Evolutionary conservation across 1,140 invertebrate genomes (phyloP).

Genomic region (Danaus melanippus): DNA sequence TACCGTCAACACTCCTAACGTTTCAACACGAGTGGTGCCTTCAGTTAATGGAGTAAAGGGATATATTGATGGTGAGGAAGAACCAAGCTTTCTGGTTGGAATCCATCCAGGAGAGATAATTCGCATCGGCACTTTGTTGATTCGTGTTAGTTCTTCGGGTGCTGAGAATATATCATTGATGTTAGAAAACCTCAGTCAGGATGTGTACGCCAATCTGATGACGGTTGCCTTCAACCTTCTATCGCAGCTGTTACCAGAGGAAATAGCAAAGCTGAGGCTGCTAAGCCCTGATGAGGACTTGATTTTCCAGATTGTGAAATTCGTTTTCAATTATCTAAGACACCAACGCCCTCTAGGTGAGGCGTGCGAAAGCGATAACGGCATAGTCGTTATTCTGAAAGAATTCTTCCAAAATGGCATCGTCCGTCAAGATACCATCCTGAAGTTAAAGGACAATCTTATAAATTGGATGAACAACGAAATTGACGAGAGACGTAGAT

Average conservation of each 20-base stretch:
- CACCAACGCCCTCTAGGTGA: conserved; percentile 50
- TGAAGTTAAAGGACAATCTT: conserved; percentile 41
- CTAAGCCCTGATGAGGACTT: conserved; percentile 57
- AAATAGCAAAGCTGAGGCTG: conserved; percentile 44
- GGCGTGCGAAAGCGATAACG: conserved; percentile 38
- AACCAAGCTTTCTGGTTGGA: conserved; percentile 35
- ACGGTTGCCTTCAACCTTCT: conserved; percentile 51
- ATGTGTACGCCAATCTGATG: conserved; percentile 51
- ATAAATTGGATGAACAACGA: conserved; percentile 38
- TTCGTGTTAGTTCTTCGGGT: conserved; percentile 44
- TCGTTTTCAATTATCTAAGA: conserved; percentile 60
- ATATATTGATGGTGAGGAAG: conserved; percentile 37
- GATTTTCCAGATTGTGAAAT: conserved; percentile 51
- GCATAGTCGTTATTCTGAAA: conserved; percentile 46
- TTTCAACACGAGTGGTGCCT: conserved; percentile 34
- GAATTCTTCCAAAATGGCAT: conserved; percentile 63
- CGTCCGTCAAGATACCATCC: conserved; percentile 45
- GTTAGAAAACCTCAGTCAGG: conserved; percentile 52
- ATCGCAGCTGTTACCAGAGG: conserved; percentile 41
- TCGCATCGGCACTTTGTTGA: conserved; percentile 40
- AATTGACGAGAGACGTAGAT: conserved; percentile 24
- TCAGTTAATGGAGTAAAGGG: conserved; percentile 24
- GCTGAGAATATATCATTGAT: conserved; percentile 45
- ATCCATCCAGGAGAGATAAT: conserved; percentile 56
- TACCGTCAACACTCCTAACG: conserved; percentile 31